Evolutionary conservation across 2,797 vertebrate genomes (phyloP).

Genomic region (Coendou prehensilis): DNA sequence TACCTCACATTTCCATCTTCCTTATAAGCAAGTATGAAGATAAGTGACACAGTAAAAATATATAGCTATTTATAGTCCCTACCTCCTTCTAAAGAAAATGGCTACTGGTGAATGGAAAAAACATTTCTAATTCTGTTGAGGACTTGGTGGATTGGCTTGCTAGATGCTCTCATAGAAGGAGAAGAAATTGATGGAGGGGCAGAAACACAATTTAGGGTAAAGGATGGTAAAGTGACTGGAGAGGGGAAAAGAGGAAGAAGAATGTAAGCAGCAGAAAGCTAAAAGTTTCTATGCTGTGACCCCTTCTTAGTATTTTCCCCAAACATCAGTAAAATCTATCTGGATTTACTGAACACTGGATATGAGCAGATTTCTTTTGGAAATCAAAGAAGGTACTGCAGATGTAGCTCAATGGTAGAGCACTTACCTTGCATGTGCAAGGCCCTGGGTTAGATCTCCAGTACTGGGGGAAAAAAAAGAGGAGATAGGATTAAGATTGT

Average conservation of each 20-base stretch:
- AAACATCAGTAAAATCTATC: slow-evolving; percentile 4
- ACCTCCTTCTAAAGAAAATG: slow-evolving; percentile 54
- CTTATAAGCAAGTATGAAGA: slow-evolving; percentile 54
- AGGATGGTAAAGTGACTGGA: slow-evolving; percentile 9
- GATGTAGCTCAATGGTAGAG: not conserved
- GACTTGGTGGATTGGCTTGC: slow-evolving; percentile 37
- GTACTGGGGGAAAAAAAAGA: not conserved
- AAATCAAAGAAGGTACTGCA: slow-evolving; percentile 27
- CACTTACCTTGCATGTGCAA: not conserved
- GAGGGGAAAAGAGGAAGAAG: not conserved
- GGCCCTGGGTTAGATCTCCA: not conserved
- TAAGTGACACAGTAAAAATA: slow-evolving; percentile 30
- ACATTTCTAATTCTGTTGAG: slow-evolving; percentile 48
- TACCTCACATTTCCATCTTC: slow-evolving; percentile 57
- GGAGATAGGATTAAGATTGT: not conserved
- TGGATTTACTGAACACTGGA: not conserved
- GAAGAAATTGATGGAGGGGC: slow-evolving; percentile 22
- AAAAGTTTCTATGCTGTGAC: not conserved
- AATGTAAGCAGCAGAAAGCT: not conserved
- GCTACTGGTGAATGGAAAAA: not conserved
- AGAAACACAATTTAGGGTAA: not conserved
- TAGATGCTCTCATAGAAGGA: slow-evolving; percentile 42
- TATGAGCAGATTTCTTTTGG: slow-evolving; percentile 23
- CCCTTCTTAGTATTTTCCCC: not conserved
- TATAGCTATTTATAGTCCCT: slow-evolving; percentile 57